These are phyloP conservation scores for Leucophenga varia DNA, from an alignment of 1,140 invertebrate genomes.

Conservation along the genomic window DNA sequence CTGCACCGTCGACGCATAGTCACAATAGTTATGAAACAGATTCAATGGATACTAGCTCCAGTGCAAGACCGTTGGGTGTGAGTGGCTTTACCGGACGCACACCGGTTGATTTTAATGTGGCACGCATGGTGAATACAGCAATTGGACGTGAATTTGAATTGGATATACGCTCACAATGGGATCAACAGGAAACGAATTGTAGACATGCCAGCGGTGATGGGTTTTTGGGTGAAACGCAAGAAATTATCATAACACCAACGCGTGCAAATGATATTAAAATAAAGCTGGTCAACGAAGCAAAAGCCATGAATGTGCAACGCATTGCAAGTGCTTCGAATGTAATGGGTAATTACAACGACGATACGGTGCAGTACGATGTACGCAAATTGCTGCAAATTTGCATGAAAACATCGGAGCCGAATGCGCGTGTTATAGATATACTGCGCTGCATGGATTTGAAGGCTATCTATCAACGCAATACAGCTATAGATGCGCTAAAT, in stretches of 20 bases:
- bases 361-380: conserved; percentile 47
- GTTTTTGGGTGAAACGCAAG: conserved; percentile 31
- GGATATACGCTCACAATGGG: conserved; percentile 48
- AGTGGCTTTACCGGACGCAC: conserved; percentile 36
- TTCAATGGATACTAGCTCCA: conserved; percentile 45
- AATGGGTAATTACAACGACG: conserved; percentile 19
- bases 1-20: conserved; percentile 32
- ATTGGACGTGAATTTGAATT: conserved; percentile 48
- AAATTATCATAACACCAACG: conserved; percentile 45
- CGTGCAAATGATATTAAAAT: conserved; percentile 48
- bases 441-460: conserved; percentile 49
- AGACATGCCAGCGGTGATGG: conserved; percentile 2
- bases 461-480: conserved; percentile 43
- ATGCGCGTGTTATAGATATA: conserved; percentile 40
- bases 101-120: conserved; percentile 49
- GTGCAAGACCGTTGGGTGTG: conserved; percentile 27
- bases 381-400: conserved; percentile 48
- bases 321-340: conserved; percentile 28
- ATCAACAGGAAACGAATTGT: conserved; percentile 29
- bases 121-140: conserved; percentile 42
- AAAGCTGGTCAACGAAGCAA: conserved; percentile 49
- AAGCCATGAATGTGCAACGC: conserved; percentile 51
- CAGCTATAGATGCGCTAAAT: conserved; percentile 17
- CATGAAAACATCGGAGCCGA: conserved; percentile 43
- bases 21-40: conserved; percentile 52